These are phyloP conservation scores for Plagodis pulveraria DNA, from an alignment of 2,888 invertebrate species.

Conservation along the genomic window DNA sequence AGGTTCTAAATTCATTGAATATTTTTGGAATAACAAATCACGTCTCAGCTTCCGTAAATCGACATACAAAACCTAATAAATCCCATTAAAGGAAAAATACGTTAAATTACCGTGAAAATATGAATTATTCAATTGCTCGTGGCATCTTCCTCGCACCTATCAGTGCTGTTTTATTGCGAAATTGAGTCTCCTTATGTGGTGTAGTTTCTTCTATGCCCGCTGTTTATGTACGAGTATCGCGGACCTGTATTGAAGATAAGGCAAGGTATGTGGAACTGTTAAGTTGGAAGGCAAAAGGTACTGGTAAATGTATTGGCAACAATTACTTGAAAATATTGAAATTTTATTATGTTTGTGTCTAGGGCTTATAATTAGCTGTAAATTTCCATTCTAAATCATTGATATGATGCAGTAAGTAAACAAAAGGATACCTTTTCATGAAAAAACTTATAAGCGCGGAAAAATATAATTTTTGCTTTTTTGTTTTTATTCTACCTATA, in stretches of 20 bases:
- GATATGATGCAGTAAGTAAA: too few species aligned
- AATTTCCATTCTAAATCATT: too few species aligned
- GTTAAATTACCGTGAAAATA: slow-evolving; percentile 52
- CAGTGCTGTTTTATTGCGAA: slow-evolving; percentile 46
- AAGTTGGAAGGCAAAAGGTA: slow-evolving; percentile 4
- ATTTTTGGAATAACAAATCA: background rate
- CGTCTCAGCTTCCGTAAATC: slow-evolving; percentile 27
- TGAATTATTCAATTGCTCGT: slow-evolving; percentile 57
- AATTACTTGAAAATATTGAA: too few species aligned
- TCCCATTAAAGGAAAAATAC: slow-evolving; percentile 37
- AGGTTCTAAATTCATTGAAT: too few species aligned
- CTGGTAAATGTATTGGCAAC: too few species aligned
- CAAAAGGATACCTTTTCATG: too few species aligned
- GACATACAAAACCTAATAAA: slow-evolving; percentile 31
- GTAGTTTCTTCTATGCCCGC: slow-evolving; percentile 34
- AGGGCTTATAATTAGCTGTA: too few species aligned
- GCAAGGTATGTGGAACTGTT: slow-evolving; percentile 39
- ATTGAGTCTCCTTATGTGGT: slow-evolving; percentile 48
- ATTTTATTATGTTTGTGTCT: too few species aligned
- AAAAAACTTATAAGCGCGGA: too few species aligned
- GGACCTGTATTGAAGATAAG: slow-evolving; percentile 33
- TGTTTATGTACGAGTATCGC: slow-evolving; percentile 1
- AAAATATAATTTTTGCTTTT: too few species aligned
- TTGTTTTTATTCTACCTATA: too few species aligned
- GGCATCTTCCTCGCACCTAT: slow-evolving; percentile 47